These are phyloP conservation scores for Eurois occulta DNA, from an alignment of 2,888 invertebrate species.

Conservation along the genomic window DNA sequence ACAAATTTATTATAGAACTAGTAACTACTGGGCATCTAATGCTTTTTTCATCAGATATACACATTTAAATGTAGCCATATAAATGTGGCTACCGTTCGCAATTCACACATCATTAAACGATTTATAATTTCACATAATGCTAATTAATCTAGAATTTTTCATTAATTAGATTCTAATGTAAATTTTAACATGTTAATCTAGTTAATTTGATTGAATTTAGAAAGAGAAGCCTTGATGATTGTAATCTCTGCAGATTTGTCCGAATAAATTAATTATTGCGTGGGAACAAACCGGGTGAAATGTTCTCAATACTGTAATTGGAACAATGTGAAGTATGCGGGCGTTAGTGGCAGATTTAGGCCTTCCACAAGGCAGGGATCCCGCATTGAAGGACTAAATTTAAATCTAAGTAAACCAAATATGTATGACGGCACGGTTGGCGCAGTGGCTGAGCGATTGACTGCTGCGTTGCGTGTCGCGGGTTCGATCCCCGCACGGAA, in stretches of 20 bases:
- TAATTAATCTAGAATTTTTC: not conserved
- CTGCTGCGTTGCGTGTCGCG: too few relatives aligned
- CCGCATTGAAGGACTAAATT: not conserved
- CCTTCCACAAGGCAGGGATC: not conserved
- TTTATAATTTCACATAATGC: slow-evolving; percentile 9
- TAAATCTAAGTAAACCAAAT: not conserved
- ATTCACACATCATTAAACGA: not conserved
- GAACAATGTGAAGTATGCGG: slow-evolving; percentile 30
- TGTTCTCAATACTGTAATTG: slow-evolving; percentile 53
- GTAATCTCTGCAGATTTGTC: slow-evolving; percentile 15
- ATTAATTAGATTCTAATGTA: slow-evolving; percentile 33
- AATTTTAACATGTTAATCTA: slow-evolving; percentile 31
- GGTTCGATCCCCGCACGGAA: too few relatives aligned
- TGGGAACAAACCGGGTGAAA: slow-evolving; percentile 39
- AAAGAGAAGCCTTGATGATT: slow-evolving; percentile 22
- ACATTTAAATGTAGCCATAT: not conserved
- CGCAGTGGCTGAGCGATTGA: too few relatives aligned
- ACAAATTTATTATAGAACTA: too few relatives aligned
- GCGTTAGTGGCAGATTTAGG: not conserved
- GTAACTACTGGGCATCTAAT: not conserved
- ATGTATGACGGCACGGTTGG: too few relatives aligned
- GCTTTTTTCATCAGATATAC: not conserved
- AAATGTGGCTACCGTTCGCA: not conserved
- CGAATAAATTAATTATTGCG: slow-evolving; percentile 37
- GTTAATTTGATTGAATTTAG: slow-evolving; percentile 15